Conservation (phyloP, 2,888 invertebrate genomes). For the Xylocampa areola region DNA sequence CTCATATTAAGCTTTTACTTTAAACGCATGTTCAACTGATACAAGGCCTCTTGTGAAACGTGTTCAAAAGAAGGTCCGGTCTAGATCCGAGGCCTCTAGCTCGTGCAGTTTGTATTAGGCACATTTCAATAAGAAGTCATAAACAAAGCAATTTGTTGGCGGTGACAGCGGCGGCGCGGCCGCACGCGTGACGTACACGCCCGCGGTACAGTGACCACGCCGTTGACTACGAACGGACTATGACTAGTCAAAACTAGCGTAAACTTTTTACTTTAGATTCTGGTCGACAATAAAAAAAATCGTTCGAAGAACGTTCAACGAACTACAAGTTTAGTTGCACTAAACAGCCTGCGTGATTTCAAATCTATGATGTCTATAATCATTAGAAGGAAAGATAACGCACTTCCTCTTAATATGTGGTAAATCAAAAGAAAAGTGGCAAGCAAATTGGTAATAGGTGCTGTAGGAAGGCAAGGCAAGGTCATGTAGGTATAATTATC, state of each 20-base stretch:
- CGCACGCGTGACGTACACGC: conserved; percentile 59
- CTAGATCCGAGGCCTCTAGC: conserved; percentile 36
- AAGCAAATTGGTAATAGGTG: too few species aligned
- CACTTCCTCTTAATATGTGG: too few species aligned
- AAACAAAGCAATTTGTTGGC: conserved; percentile 76
- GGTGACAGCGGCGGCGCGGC: conserved; percentile 63
- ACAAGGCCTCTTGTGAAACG: conserved; percentile 39
- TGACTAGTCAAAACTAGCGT: conserved; percentile 60
- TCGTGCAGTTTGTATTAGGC: conserved; percentile 57
- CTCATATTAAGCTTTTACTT: conserved; percentile 19
- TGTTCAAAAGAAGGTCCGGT: conserved; percentile 42
- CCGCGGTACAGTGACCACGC: conserved; percentile 58
- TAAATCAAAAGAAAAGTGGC: too few species aligned
- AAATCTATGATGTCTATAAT: conserved; percentile 39
- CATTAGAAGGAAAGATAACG: too few species aligned
- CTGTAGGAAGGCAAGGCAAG: too few species aligned
- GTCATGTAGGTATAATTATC: too few species aligned
- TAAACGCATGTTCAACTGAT: conserved; percentile 19
- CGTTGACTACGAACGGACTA: conserved; percentile 50
- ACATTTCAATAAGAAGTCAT: conserved; percentile 73
- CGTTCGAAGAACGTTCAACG: too few species aligned
- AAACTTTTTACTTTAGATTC: conserved; percentile 59
- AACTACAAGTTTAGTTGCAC: conserved; percentile 20
- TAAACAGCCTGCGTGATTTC: conserved; percentile 26
- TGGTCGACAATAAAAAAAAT: conserved; percentile 57